These are phyloP conservation scores for Nanorana parkeri DNA, from an alignment of 2,113 vertebrate species.

Conservation along the genomic window DNA sequence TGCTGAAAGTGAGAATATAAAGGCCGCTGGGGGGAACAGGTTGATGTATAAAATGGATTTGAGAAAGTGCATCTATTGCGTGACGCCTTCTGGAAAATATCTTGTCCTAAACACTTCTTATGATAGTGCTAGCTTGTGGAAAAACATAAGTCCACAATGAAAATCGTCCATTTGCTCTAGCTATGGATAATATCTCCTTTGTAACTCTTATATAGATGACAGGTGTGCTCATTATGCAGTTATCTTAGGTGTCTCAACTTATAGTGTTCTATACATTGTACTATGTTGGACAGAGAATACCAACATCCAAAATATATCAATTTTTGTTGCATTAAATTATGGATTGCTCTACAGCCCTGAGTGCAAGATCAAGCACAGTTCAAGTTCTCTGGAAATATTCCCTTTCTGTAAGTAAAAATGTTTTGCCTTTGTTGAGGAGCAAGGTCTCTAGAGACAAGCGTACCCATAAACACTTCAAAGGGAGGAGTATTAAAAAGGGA, in stretches of 20 bases:
- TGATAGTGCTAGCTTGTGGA: not conserved
- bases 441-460: too few species aligned
- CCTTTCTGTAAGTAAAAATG: too few species aligned
- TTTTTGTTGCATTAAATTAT: too few species aligned
- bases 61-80: slow-evolving; percentile 22
- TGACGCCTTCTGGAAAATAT: slow-evolving; percentile 50
- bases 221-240: not conserved
- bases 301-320: too few species aligned
- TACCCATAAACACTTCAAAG: too few species aligned
- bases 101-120: slow-evolving; percentile 20
- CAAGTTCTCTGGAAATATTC: too few species aligned
- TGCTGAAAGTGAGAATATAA: slow-evolving; percentile 40
- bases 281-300: too few species aligned
- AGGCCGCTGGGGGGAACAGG: slow-evolving; percentile 37
- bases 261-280: not conserved
- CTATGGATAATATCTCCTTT: slow-evolving; percentile 3
- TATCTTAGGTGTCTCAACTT: not conserved
- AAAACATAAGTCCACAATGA: not conserved
- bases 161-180: not conserved
- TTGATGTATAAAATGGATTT: slow-evolving; percentile 40
- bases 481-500: too few species aligned
- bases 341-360: too few species aligned
- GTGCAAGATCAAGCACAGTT: too few species aligned
- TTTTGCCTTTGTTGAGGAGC: too few species aligned
- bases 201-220: slow-evolving; percentile 23